Conservation (phyloP, 2,113 vertebrate species). For the Galemys pyrenaicus region DNA sequence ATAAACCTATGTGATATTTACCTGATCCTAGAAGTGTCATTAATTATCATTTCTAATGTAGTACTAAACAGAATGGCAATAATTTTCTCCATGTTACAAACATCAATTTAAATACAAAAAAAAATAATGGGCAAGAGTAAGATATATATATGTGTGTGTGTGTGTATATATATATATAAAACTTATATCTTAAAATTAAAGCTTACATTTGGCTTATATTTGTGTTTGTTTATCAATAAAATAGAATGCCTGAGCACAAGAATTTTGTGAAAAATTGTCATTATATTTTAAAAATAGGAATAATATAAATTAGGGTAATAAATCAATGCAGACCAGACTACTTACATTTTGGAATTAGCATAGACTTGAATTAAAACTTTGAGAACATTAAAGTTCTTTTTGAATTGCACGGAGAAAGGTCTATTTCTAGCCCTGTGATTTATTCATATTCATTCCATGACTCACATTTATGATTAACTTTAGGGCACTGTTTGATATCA, state of each 20-base stretch:
- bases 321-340: not conserved
- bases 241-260: not conserved
- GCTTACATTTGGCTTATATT: not conserved
- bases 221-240: not conserved
- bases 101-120: slow-evolving; percentile 20
- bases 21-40: not conserved
- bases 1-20: not conserved
- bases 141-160: not conserved
- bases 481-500: not conserved
- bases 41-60: not conserved
- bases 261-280: not conserved
- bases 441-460: slow-evolving; percentile 51
- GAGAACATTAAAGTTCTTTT: not conserved
- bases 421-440: slow-evolving; percentile 40
- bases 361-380: slow-evolving; percentile 39
- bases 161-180: not conserved
- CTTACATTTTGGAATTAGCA: not conserved
- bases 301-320: not conserved
- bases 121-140: not conserved
- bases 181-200: not conserved
- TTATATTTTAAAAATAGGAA: not conserved
- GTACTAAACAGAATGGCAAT: not conserved
- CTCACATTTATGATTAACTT: slow-evolving; percentile 48
- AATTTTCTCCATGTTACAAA: not conserved
- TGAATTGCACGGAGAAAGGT: slow-evolving; percentile 3